Evolutionary conservation across 2,113 vertebrate species (phyloP), one percentile per base, ranked within the genome.

Genomic region (Ailurus styani): DNA sequence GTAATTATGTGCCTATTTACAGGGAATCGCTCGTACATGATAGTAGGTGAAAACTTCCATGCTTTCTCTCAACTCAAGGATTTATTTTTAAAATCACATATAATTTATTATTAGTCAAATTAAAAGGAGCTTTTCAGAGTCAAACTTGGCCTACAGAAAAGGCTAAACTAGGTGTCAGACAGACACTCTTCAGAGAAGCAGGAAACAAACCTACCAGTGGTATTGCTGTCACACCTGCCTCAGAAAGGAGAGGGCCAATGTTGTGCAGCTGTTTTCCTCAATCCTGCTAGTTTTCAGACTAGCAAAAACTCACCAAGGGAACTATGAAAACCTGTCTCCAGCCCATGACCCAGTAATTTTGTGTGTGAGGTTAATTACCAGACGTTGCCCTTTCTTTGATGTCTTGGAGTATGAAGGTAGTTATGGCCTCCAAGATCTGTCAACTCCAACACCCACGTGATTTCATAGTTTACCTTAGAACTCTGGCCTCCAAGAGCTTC

Each of bases 321-420:
- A 75, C 31, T 45, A 1, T 84, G 87, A 78, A 93, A 96, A 87
- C 37, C 79, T 21, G 20, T 79, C 73, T 93, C 45, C 20, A 40
- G 55, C 68, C 90, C 25, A 23, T 45, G 52, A 91, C 84, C 47
- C 62, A 92, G 40, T 64, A 57, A 81, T 95, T 95, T 52, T 92
- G 79, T 96, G 75, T 17, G 15, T 92, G 85, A 94, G 94, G 84
- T 92, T 92, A 95, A 95, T 96, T 29, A 5, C 64, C 84, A 97
- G 42, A 79, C 25, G 8, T 85, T 68, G 87, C 42, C 42, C 37
- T 95, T 89, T 68, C 87, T 97, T 94, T 95, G 96, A 94, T 72
- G 75, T 68, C 40, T 83, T 85, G 5, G 54, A 66, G 27, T 7
- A 21, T 34, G 4, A 79, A 14, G 55, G 50, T 70, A 87, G 78